These are phyloP conservation scores for Drosophila pegasa DNA, from an alignment of 2,888 invertebrate genomes.

Conservation along the genomic window DNA sequence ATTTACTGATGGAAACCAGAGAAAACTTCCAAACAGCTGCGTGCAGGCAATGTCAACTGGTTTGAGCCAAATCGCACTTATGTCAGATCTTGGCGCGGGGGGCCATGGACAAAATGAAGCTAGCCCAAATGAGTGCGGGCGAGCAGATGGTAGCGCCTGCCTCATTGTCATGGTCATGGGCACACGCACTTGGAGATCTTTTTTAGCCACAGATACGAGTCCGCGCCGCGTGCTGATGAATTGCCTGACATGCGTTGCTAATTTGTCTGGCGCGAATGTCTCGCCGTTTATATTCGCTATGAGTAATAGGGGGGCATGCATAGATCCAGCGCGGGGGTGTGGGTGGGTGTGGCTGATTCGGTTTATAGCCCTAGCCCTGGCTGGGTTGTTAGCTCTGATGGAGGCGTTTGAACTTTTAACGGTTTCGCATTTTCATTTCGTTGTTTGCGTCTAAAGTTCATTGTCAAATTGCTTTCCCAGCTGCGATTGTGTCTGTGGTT, in stretches of 20 bases:
- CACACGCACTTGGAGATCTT: slow-evolving; percentile 45
- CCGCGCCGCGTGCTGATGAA: slow-evolving; percentile 35
- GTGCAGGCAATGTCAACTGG: slow-evolving; percentile 55
- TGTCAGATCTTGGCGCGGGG: not conserved
- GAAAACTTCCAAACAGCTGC: slow-evolving; percentile 48
- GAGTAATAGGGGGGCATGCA: slow-evolving; percentile 3
- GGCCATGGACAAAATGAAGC: slow-evolving; percentile 17
- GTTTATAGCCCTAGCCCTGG: slow-evolving; percentile 42
- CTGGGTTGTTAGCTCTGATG: slow-evolving; percentile 53
- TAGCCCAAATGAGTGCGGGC: slow-evolving; percentile 14
- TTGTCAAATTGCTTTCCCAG: slow-evolving; percentile 57
- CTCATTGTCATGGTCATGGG: slow-evolving; percentile 52
- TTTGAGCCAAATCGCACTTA: slow-evolving; percentile 38
- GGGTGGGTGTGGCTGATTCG: slow-evolving; percentile 19
- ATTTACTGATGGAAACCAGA: slow-evolving; percentile 51
- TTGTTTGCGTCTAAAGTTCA: slow-evolving; percentile 59
- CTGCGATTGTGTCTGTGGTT: slow-evolving; percentile 9
- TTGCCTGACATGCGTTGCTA: slow-evolving; percentile 64
- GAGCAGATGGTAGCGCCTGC: not conserved
- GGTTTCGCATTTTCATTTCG: slow-evolving; percentile 59
- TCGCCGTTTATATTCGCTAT: slow-evolving; percentile 21
- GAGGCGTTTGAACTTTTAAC: slow-evolving; percentile 75
- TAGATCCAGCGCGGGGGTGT: not conserved
- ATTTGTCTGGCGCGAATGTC: slow-evolving; percentile 52
- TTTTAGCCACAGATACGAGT: slow-evolving; percentile 28